phyloP scores from a whole-genome alignment of 2,888 invertebrate genomes.

The Monochamus alternatus region DNA sequence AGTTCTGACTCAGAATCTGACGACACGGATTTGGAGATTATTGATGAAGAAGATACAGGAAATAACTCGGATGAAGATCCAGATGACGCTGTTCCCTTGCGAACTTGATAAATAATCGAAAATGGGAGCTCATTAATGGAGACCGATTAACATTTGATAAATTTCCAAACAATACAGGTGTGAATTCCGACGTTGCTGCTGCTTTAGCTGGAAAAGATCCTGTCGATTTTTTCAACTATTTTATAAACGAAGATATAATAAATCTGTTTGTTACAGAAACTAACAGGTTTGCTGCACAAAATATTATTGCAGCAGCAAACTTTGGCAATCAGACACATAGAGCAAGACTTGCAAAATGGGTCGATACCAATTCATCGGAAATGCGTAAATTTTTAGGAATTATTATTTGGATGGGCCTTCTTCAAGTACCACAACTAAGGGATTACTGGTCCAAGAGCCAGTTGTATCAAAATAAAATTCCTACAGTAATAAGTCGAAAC shows the following conservation, averaged over 20 bases:
- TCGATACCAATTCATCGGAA: conserved; percentile 7
- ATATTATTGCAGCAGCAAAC: conserved; percentile 20
- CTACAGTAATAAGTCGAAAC: conserved; percentile 25
- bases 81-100: conserved; percentile 30
- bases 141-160: conserved; percentile 25
- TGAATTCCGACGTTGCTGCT: conserved; percentile 21
- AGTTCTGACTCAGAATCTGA: neutral
- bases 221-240: conserved; percentile 35
- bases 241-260: conserved; percentile 42
- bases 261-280: conserved; percentile 40
- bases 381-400: conserved; percentile 22
- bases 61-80: neutral
- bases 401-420: neutral
- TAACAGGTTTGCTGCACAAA: conserved; percentile 42
- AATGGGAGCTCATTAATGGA: conserved; percentile 38
- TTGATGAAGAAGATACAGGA: neutral
- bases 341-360: conserved; percentile 22
- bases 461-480: conserved; percentile 7
- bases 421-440: conserved; percentile 9
- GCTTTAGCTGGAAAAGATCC: conserved; percentile 6
- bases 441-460: conserved; percentile 7
- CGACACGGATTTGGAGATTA: neutral
- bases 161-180: conserved; percentile 22
- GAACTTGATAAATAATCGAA: conserved; percentile 21
- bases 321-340: neutral